phyloP scores from a whole-genome alignment of 2,113 vertebrate species.

The Prinia subflava region DNA sequence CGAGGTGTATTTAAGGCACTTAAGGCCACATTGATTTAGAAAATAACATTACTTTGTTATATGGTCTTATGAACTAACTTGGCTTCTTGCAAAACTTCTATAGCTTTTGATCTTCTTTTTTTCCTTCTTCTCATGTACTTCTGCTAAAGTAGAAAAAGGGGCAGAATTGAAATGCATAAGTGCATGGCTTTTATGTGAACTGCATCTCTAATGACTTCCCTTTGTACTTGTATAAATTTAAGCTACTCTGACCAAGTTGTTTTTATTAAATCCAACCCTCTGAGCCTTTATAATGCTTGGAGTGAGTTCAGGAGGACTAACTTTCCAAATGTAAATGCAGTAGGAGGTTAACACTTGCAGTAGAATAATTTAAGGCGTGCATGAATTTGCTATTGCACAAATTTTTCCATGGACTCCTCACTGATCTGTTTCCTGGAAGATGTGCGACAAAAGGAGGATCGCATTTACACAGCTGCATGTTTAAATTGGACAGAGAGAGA shows the following conservation, averaged over 20 bases:
- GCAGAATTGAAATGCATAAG: conserved; percentile 46
- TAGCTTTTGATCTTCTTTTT: conserved; percentile 63
- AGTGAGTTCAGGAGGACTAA: conserved; percentile 49
- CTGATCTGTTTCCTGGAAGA: not conserved
- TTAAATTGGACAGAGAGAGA: not conserved
- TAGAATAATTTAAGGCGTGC: not conserved
- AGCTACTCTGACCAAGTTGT: conserved; percentile 44
- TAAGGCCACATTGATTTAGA: conserved; percentile 43
- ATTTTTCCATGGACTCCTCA: not conserved
- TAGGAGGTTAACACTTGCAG: not conserved
- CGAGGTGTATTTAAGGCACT: conserved; percentile 42
- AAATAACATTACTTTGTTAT: conserved; percentile 64
- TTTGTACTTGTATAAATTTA: conserved; percentile 51
- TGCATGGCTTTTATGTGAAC: conserved; percentile 36
- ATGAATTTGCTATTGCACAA: fast-evolving
- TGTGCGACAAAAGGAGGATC: not conserved
- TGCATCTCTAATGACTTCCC: conserved; percentile 28
- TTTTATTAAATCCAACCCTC: conserved; percentile 48
- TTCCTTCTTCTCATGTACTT: conserved; percentile 9
- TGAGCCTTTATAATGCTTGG: conserved; percentile 12
- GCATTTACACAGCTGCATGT: not conserved
- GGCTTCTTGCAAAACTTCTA: conserved; percentile 55
- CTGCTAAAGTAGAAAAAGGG: conserved; percentile 37
- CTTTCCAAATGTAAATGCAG: conserved; percentile 48
- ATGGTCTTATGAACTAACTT: conserved; percentile 48